Conservation (phyloP, 2,888 invertebrate species). For the Gibbula magus region DNA sequence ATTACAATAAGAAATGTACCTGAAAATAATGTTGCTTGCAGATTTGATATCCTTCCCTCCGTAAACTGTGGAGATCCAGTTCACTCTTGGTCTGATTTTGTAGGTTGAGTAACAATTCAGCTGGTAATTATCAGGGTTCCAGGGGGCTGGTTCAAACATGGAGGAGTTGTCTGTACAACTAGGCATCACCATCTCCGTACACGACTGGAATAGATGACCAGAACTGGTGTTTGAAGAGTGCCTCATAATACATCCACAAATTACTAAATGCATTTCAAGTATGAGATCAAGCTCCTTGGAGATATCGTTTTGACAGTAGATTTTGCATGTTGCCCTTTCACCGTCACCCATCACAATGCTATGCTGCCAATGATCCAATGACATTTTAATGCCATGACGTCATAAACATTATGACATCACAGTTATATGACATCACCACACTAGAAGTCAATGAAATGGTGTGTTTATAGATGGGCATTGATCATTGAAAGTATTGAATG, state of each 20-base stretch:
- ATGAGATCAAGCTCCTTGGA: no score
- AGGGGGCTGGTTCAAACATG: conserved; percentile 87
- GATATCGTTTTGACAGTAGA: no score
- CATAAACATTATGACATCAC: no score
- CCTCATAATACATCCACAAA: neutral
- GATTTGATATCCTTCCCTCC: conserved; percentile 85
- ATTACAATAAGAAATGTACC: conserved; percentile 58
- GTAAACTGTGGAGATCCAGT: conserved; percentile 84
- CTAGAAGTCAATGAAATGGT: no score
- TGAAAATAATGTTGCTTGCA: conserved; percentile 80
- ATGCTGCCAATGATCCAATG: no score
- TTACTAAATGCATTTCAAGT: neutral
- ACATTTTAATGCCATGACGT: no score
- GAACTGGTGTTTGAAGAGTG: neutral
- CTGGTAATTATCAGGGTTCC: conserved; percentile 81
- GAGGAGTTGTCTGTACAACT: conserved; percentile 85
- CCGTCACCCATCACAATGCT: no score
- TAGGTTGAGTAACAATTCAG: conserved; percentile 83
- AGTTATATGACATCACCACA: no score
- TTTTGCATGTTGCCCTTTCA: no score
- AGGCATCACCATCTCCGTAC: conserved; percentile 98
- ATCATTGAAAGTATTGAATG: no score
- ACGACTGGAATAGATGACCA: conserved; percentile 79
- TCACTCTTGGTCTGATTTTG: conserved; percentile 82
- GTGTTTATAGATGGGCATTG: no score